These are phyloP conservation scores for Diloba caeruleocephala DNA, from an alignment of 2,888 invertebrate species.

Conservation along the genomic window DNA sequence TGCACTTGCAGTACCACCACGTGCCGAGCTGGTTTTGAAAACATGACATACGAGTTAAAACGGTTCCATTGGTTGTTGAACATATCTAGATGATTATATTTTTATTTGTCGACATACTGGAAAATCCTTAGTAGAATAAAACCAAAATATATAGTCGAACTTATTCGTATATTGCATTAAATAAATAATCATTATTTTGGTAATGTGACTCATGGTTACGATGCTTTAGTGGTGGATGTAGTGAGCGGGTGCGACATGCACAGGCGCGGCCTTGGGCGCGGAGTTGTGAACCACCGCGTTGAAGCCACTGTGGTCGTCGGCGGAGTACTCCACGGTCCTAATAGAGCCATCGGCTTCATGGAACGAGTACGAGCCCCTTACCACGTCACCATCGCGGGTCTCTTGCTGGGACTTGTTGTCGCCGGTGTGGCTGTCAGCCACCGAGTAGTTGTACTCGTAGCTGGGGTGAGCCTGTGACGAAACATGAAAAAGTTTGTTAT, in stretches of 20 bases:
- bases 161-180: constrained; percentile 37
- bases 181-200: constrained; percentile 21
- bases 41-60: no score
- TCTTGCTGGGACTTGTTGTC: constrained; percentile 87
- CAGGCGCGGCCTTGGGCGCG: constrained; percentile 63
- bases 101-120: no score
- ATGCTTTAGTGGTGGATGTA: constrained; percentile 63
- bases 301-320: constrained; percentile 82
- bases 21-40: no score
- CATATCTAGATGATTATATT: no score
- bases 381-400: constrained; percentile 81
- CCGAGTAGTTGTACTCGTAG: constrained; percentile 85
- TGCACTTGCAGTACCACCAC: no score
- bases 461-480: constrained; percentile 69
- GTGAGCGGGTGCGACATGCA: constrained; percentile 51
- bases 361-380: constrained; percentile 83
- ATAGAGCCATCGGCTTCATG: constrained; percentile 85
- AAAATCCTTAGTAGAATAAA: background rate
- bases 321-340: constrained; percentile 84
- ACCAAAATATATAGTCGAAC: constrained; percentile 3
- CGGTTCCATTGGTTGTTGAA: no score
- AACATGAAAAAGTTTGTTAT: constrained; percentile 1
- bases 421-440: constrained; percentile 85
- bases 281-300: constrained; percentile 73
- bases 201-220: no score